Conservation (phyloP, 2,797 vertebrate species). For the Lophius americanus region DNA sequence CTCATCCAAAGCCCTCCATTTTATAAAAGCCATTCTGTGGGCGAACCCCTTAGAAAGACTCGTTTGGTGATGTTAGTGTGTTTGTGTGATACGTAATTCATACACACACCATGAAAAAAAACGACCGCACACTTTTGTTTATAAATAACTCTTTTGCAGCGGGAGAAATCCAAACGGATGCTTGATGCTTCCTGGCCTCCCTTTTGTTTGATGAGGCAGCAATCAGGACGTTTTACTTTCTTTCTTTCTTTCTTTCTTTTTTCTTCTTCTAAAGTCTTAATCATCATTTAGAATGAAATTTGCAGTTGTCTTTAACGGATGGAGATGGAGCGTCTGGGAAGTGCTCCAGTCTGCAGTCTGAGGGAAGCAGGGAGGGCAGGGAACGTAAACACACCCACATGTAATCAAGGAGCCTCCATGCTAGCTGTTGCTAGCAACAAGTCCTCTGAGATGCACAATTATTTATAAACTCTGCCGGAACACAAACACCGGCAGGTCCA, state of each 20-base stretch:
- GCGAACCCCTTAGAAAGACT: neutral
- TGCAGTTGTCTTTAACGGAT: slow-evolving; percentile 33
- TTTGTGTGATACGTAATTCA: no score
- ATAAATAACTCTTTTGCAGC: slow-evolving; percentile 19
- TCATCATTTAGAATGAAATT: slow-evolving; percentile 12
- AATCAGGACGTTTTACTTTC: no score
- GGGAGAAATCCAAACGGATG: slow-evolving; percentile 30
- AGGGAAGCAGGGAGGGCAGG: slow-evolving; percentile 1
- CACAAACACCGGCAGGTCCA: slow-evolving; percentile 7
- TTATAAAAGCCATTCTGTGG: neutral
- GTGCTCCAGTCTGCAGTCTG: slow-evolving; percentile 3
- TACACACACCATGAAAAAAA: no score
- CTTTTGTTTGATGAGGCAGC: slow-evolving; percentile 27
- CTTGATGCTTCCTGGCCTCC: slow-evolving; percentile 6
- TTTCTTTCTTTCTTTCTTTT: slow-evolving; percentile 30
- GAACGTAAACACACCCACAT: slow-evolving; percentile 15
- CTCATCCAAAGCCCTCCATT: neutral
- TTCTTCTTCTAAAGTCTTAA: slow-evolving; percentile 17
- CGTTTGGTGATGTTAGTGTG: no score
- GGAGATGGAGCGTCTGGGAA: slow-evolving; percentile 17
- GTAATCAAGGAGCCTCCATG: neutral
- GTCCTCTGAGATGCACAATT: slow-evolving; percentile 9
- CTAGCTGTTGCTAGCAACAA: slow-evolving; percentile 4
- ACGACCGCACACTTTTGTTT: neutral
- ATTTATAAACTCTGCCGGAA: neutral